phyloP scores from a whole-genome alignment of 2,888 invertebrate species.

The Plutella xylostella region DNA sequence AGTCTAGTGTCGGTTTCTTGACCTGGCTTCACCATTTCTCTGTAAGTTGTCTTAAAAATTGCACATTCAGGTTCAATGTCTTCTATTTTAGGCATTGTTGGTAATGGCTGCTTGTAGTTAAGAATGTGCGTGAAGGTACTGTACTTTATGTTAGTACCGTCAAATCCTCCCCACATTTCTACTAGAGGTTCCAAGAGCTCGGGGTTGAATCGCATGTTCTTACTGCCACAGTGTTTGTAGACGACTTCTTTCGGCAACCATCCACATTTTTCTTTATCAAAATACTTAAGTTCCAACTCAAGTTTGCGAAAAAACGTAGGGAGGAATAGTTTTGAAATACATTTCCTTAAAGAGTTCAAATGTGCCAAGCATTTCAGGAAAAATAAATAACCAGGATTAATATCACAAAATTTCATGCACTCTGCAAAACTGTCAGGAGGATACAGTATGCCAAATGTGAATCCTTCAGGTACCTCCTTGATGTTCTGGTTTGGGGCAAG shows the following conservation, averaged over 20 bases:
- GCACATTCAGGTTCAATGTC: constrained; percentile 40
- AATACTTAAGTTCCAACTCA: constrained; percentile 40
- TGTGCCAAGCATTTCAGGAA: constrained; percentile 53
- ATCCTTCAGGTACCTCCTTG: constrained; percentile 49
- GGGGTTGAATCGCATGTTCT: constrained; percentile 54
- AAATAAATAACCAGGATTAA: constrained; percentile 41
- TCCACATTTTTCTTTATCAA: constrained; percentile 45
- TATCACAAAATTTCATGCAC: constrained; percentile 41
- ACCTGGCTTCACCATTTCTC: constrained; percentile 46
- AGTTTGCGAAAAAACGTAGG: constrained; percentile 40
- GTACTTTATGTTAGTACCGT: constrained; percentile 55
- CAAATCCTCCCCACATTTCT: constrained; percentile 50
- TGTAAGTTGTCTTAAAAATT: constrained; percentile 48
- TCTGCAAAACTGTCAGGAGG: constrained; percentile 53
- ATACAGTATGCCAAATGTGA: constrained; percentile 52
- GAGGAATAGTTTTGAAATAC: constrained; percentile 32
- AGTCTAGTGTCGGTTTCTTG: constrained; percentile 26
- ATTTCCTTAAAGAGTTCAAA: constrained; percentile 48
- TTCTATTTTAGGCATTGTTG: constrained; percentile 46
- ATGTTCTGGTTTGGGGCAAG: constrained; percentile 63
- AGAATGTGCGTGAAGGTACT: constrained; percentile 58
- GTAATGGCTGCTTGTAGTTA: constrained; percentile 48
- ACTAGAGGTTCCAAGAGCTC: constrained; percentile 58
- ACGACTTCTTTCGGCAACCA: constrained; percentile 54
- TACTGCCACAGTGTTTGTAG: constrained; percentile 47